These are phyloP conservation scores for Drosophila fuyamai DNA, from an alignment of 1,140 invertebrate genomes.

Conservation along the genomic window DNA sequence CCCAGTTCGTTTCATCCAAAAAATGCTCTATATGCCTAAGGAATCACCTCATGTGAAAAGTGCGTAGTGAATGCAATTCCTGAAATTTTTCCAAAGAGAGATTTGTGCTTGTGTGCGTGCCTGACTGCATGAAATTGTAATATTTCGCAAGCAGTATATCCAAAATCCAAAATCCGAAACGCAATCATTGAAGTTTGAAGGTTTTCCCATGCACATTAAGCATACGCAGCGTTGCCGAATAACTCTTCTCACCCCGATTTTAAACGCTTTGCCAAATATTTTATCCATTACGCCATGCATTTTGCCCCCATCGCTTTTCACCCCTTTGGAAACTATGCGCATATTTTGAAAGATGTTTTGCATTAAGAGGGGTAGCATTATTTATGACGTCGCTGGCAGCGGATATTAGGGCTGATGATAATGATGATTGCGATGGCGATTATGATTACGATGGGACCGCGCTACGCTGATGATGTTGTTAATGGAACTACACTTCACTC, in stretches of 20 bases:
- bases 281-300: conserved; percentile 43
- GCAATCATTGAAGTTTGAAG: conserved; percentile 20
- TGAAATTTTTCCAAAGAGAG: conserved; percentile 1
- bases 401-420: conserved; percentile 44
- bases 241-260: conserved; percentile 26
- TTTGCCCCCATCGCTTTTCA: background rate
- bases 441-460: background rate
- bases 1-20: too few species aligned
- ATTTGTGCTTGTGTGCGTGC: background rate
- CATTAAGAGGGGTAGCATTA: conserved; percentile 42
- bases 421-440: conserved; percentile 34
- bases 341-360: conserved; percentile 54
- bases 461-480: conserved; percentile 23
- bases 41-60: conserved; percentile 25
- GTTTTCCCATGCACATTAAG: conserved; percentile 21
- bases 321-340: conserved; percentile 28
- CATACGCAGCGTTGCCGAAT: conserved; percentile 32
- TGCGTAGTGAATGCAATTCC: conserved; percentile 43
- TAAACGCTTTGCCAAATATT: conserved; percentile 39
- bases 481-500: conserved; percentile 23
- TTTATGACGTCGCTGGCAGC: conserved; percentile 42
- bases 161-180: conserved; percentile 21
- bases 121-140: conserved; percentile 16
- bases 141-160: conserved; percentile 3
- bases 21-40: conserved; percentile 14